Evolutionary conservation across 35 echinoderm and acorn worm genomes (phyloP).

Genomic region (Diadema setosum): DNA sequence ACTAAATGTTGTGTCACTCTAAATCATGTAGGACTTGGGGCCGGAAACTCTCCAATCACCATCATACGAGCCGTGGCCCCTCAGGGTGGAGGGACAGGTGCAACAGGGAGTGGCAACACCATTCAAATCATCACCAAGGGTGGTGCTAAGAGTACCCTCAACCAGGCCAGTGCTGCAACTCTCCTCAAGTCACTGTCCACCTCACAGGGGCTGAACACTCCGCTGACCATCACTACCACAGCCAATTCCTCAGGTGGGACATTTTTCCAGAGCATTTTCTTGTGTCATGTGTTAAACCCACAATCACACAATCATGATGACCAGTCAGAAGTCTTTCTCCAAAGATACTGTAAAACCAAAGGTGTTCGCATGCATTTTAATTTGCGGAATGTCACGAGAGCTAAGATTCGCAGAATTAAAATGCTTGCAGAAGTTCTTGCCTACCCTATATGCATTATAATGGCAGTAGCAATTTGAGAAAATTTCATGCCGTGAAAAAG

Average conservation of each 20-base stretch:
- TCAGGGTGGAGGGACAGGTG: constrained; percentile 36
- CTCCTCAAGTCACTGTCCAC: constrained; percentile 1
- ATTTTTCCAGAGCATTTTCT: background rate
- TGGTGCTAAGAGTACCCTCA: constrained; percentile 38
- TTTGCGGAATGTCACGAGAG: no score
- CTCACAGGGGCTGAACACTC: constrained; percentile 38
- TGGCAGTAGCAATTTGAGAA: no score
- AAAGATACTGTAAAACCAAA: no score
- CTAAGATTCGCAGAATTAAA: no score
- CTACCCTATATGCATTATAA: no score
- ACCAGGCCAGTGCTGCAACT: constrained; percentile 35
- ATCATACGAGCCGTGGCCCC: constrained; percentile 92
- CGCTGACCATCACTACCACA: constrained; percentile 49
- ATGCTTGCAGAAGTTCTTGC: no score
- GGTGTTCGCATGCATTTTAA: no score
- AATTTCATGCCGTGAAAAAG: no score
- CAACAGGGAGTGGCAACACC: constrained; percentile 49
- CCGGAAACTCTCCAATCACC: constrained; percentile 79
- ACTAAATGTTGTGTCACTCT: no score
- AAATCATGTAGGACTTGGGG: constrained; percentile 6
- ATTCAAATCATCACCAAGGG: constrained; percentile 96
- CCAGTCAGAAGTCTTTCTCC: no score
- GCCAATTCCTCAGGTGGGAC: constrained; percentile 40
- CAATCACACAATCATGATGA: background rate
- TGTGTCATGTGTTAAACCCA: background rate